Evolutionary conservation across 2,113 vertebrate species (phyloP).

Genomic region (Holacanthus passer): DNA sequence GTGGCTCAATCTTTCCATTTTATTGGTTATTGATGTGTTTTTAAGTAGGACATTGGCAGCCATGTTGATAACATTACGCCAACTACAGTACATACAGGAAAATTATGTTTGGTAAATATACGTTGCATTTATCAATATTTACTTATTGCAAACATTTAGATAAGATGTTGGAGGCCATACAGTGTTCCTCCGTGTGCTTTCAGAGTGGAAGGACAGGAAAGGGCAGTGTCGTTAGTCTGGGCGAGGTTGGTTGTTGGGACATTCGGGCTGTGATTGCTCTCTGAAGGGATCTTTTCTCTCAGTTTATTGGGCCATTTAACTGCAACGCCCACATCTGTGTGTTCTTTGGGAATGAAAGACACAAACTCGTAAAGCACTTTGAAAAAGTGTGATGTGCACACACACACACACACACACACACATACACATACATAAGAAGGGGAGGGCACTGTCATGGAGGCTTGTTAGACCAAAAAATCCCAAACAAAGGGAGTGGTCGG

Average conservation of each 20-base stretch:
- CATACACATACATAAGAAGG: constrained; percentile 30
- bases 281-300: constrained; percentile 77
- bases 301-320: constrained; percentile 78
- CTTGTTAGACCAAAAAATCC: constrained; percentile 33
- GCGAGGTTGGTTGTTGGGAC: constrained; percentile 58
- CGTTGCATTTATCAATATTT: neutral
- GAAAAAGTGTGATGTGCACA: constrained; percentile 34
- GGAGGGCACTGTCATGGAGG: constrained; percentile 33
- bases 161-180: neutral
- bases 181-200: neutral
- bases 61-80: neutral
- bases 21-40: constrained; percentile 46
- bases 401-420: constrained; percentile 33
- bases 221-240: constrained; percentile 29
- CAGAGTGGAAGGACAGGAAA: constrained; percentile 43
- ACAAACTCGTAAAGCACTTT: constrained; percentile 68
- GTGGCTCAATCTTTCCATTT: constrained; percentile 28
- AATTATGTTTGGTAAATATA: neutral
- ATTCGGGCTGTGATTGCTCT: constrained; percentile 59
- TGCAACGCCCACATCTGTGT: constrained; percentile 69
- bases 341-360: constrained; percentile 60
- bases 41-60: neutral
- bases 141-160: neutral
- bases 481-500: constrained; percentile 53
- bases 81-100: neutral